These are phyloP conservation scores for Neodiprion pinetum DNA, from an alignment of 1,140 invertebrate genomes.

Conservation along the genomic window DNA sequence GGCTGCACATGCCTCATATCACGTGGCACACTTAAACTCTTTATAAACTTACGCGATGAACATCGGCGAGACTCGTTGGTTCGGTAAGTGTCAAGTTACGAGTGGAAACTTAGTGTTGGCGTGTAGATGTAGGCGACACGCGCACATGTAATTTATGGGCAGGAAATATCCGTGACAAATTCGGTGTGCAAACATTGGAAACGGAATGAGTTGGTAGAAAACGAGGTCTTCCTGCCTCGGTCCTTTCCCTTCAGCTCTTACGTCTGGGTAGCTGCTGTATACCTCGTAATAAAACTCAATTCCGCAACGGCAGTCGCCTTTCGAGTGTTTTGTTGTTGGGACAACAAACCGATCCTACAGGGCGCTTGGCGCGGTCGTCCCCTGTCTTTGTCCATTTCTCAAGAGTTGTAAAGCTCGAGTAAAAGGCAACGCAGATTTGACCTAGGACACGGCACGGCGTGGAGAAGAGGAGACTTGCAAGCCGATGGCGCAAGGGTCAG, in stretches of 20 bases:
- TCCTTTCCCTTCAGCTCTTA: constrained; percentile 6
- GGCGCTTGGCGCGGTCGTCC: too few relatives aligned
- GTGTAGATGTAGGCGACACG: background rate
- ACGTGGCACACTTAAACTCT: too few relatives aligned
- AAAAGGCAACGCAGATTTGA: background rate
- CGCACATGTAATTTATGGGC: constrained; percentile 47
- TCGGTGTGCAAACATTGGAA: constrained; percentile 55
- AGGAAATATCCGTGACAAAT: constrained; percentile 56
- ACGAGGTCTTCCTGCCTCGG: constrained; percentile 25
- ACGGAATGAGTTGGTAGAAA: constrained; percentile 49
- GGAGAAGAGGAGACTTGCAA: background rate
- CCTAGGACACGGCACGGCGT: background rate
- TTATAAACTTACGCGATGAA: too few relatives aligned
- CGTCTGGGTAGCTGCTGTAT: constrained; percentile 24
- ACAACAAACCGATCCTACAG: background rate
- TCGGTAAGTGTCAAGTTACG: background rate
- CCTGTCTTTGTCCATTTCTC: background rate
- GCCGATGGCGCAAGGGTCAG: too few relatives aligned
- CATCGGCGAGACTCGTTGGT: too few relatives aligned
- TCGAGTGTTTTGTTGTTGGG: constrained; percentile 2
- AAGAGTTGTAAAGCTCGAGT: background rate
- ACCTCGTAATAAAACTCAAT: constrained; percentile 53
- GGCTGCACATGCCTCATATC: too few relatives aligned
- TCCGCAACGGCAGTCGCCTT: background rate
- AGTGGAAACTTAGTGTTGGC: background rate